These are phyloP conservation scores for Patagioenas fasciata DNA, from an alignment of 2,113 vertebrate genomes.

Conservation along the genomic window DNA sequence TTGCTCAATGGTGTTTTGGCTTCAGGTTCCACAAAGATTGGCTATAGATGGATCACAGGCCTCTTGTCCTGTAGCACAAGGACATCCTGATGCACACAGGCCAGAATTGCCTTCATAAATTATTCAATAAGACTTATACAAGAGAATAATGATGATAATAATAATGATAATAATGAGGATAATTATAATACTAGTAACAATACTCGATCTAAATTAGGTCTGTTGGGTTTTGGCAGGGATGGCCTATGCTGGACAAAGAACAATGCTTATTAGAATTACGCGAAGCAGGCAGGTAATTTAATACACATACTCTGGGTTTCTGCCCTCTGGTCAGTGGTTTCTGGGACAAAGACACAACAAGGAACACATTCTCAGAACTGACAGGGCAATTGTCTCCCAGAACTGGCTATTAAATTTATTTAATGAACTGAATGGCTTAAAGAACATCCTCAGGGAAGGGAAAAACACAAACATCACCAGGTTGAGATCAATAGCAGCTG, in stretches of 20 bases:
- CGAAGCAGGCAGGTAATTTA: neutral
- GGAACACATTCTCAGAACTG: neutral
- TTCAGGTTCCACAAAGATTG: neutral
- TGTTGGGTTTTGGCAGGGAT: neutral
- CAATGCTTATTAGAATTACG: neutral
- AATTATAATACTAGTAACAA: neutral
- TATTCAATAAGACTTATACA: neutral
- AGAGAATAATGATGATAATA: neutral
- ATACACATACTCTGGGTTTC: conserved; percentile 7
- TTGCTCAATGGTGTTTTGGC: neutral
- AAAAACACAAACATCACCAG: neutral
- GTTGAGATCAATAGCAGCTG: neutral
- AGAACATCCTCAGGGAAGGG: neutral
- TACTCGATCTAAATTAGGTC: neutral
- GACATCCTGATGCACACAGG: neutral
- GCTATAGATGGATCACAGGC: neutral
- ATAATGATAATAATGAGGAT: neutral
- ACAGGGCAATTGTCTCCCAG: neutral
- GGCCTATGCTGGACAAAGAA: neutral
- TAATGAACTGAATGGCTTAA: neutral
- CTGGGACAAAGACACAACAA: neutral
- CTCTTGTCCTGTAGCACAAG: fast-evolving
- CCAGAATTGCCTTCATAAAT: neutral
- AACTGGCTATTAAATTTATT: neutral
- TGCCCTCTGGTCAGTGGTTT: neutral